A percentile compares a stretch with the other conserved stretches of the same genome.
Evolutionary conservation across 2,113 vertebrate species (phyloP).

Genomic region (Silurus asotus): DNA sequence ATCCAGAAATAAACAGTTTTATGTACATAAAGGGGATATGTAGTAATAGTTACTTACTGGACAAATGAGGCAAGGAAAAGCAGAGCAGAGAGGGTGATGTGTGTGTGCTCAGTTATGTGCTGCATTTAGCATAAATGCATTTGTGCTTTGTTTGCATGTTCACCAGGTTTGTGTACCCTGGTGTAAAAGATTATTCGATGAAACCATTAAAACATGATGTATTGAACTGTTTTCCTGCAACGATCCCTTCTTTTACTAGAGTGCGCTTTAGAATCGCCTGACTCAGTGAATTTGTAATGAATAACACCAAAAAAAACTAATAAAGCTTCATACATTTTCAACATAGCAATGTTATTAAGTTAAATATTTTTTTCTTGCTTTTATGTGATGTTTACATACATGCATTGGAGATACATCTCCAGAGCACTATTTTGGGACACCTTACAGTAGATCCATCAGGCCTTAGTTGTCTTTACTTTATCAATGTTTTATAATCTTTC

Average conservation of each 20-base stretch:
- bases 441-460: neutral
- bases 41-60: neutral
- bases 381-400: neutral
- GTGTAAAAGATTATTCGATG: neutral
- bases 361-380: too few relatives aligned
- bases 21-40: neutral
- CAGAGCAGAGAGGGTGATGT: neutral
- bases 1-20: neutral
- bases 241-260: neutral
- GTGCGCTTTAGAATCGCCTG: neutral
- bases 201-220: neutral
- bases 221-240: neutral
- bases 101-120: neutral
- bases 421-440: neutral
- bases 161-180: neutral
- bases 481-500: neutral
- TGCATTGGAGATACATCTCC: neutral
- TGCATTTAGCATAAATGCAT: conserved; percentile 2
- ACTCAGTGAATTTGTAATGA: neutral
- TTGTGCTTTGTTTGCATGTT: conserved; percentile 16
- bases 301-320: neutral
- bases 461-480: neutral
- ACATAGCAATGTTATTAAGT: neutral
- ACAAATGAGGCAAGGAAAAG: neutral
- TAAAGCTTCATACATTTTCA: neutral